Base-by-base conservation (phyloP, 2,888 invertebrate genomes). In the Sesia apiformis region DNA sequence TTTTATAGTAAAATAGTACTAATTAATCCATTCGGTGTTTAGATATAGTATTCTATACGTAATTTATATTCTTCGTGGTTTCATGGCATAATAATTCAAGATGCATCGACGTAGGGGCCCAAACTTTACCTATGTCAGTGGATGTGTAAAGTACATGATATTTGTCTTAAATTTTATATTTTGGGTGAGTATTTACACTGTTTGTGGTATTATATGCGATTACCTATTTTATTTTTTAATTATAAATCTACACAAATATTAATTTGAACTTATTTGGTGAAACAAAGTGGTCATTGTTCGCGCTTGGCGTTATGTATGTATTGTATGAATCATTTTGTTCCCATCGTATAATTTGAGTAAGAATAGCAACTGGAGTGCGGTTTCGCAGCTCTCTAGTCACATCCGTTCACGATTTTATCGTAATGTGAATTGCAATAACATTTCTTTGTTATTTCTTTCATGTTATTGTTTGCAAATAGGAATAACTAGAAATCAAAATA, bases 81-180 rank as follows among this genome's bases (percentile, higher is more conserved):
- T 50, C 8, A 50, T 50, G 50, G 50, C 50, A 52, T 40, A 52
- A 40, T 52, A 7, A 62, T 57, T 62, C 57, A 90, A 83, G 73
- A 91, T 91, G 91, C 91, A 93, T 72, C 89, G 93, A 53, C 90
- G 93, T 62, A 89, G 93, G 67, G 92, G 91, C 67, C 90, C 93
- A 67, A 93, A 94, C 82, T 94, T 94, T 73, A 94, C 94, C 3
- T 95, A 95, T 74, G 95, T 96, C 69, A 96, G 95, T 81, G 94
- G 95, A 52, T 95, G 95, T 83, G 94, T 96, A 53, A 97, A 97
- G 85, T 97, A 97, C 80, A 93, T 95, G 88, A 95, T 97, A 81
- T 97, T 97, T 85, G 91, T 96, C 70, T 91, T 96, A 66, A 97
- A 97, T 88, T 96, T 97, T 77, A 88, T 96, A 66, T 96, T 96